Conservation (phyloP, 2,888 invertebrate species). For the Pheosia tremula region DNA sequence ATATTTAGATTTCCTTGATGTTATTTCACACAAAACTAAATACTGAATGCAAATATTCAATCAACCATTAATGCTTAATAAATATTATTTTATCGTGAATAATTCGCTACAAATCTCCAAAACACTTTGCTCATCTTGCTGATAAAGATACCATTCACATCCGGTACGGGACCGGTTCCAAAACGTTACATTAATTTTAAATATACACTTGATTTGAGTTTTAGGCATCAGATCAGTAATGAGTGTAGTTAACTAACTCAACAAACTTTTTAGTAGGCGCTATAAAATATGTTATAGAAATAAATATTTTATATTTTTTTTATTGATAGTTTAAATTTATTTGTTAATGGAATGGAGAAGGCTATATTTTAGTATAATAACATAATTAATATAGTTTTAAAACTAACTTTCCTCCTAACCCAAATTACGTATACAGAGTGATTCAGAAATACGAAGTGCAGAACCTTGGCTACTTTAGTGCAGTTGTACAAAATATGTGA, state of each 20-base stretch:
- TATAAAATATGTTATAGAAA: constrained; percentile 33
- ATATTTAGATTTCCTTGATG: constrained; percentile 17
- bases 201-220: constrained; percentile 28
- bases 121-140: constrained; percentile 29
- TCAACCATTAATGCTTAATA: constrained; percentile 23
- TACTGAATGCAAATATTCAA: constrained; percentile 20
- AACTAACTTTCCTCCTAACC: no score
- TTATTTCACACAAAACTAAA: constrained; percentile 10
- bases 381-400: no score
- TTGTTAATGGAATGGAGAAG: no score
- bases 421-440: no score
- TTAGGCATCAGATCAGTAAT: constrained; percentile 28
- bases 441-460: no score
- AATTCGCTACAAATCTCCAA: constrained; percentile 29
- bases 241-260: constrained; percentile 22
- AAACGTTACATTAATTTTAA: constrained; percentile 29
- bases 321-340: neutral
- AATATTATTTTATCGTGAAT: constrained; percentile 17
- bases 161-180: constrained; percentile 47
- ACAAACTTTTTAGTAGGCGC: constrained; percentile 26
- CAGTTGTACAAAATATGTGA: no score
- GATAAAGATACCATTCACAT: constrained; percentile 36
- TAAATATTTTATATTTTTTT: constrained; percentile 11
- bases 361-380: no score
- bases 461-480: no score